A percentile compares a stretch with the other conserved stretches of the same genome.
These are phyloP conservation scores for Brachionus rotundiformis DNA, from an alignment of 1,140 invertebrate species.

Conservation along the genomic window DNA sequence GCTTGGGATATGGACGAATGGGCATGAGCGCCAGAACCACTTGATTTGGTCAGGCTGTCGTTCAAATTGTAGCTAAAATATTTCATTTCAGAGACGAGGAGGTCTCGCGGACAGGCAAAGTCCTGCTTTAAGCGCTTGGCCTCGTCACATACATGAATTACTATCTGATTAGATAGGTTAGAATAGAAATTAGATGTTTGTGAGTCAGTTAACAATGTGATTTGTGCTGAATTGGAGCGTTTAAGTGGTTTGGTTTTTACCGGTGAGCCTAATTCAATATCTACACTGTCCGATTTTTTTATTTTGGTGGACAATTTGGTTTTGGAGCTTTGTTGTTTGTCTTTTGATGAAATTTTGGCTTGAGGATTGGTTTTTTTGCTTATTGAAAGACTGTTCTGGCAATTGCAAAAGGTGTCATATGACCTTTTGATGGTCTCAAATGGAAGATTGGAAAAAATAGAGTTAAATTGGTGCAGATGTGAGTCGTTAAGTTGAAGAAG, in stretches of 20 bases:
- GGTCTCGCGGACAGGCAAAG: constrained; percentile 79
- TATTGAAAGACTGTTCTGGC: background rate
- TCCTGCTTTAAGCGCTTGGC: constrained; percentile 73
- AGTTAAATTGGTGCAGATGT: constrained; percentile 19
- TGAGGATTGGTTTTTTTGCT: background rate
- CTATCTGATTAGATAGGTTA: constrained; percentile 55
- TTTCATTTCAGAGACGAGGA: constrained; percentile 85
- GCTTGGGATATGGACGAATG: constrained; percentile 8
- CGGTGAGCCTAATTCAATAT: background rate
- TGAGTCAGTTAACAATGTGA: background rate
- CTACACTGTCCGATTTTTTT: background rate
- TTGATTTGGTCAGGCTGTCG: constrained; percentile 51
- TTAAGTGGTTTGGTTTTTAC: background rate
- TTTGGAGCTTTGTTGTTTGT: background rate
- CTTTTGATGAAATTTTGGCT: background rate
- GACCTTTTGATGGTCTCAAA: constrained; percentile 37
- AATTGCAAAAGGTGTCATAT: background rate
- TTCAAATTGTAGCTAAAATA: constrained; percentile 78
- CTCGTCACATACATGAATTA: constrained; percentile 65
- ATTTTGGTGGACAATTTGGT: background rate
- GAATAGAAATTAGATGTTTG: background rate
- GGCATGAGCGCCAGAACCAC: background rate
- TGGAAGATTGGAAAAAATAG: constrained; percentile 6
- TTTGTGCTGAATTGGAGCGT: background rate
- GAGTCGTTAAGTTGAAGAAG: background rate